These are phyloP conservation scores for Lottia scabra DNA, from an alignment of 2,888 invertebrate species.

Conservation along the genomic window DNA sequence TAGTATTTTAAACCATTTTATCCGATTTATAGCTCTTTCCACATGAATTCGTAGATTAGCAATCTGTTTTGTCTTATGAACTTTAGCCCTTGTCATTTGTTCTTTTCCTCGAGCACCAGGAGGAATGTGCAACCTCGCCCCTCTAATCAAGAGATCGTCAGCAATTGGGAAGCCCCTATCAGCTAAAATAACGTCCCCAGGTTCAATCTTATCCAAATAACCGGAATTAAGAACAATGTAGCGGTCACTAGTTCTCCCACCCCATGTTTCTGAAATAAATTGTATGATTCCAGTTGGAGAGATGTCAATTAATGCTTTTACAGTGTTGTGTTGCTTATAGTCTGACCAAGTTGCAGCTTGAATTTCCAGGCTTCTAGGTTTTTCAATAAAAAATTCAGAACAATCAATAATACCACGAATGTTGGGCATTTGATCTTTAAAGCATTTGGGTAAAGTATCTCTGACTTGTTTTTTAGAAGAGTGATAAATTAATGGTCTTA, in stretches of 20 bases:
- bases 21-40: no score
- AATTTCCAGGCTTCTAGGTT: conserved; percentile 16
- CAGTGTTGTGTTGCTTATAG: conserved; percentile 26
- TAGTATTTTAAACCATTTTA: no score
- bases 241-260: conserved; percentile 32
- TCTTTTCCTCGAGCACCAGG: neutral
- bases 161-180: conserved; percentile 33
- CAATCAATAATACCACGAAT: conserved; percentile 22
- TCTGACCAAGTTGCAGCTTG: conserved; percentile 22
- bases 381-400: conserved; percentile 24
- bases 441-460: neutral
- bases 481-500: neutral
- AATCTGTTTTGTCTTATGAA: conserved; percentile 21
- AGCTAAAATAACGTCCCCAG: conserved; percentile 26
- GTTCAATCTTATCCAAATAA: conserved; percentile 24
- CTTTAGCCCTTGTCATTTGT: conserved; percentile 15
- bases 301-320: conserved; percentile 23
- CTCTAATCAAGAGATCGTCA: conserved; percentile 17
- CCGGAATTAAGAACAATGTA: conserved; percentile 25
- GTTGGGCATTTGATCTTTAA: neutral
- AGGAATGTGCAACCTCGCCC: neutral
- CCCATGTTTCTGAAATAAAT: conserved; percentile 28
- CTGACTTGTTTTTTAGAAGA: neutral
- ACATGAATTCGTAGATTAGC: no score
- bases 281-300: conserved; percentile 21